A percentile compares a stretch with the other conserved stretches of the same genome.
Conservation (phyloP, 2,888 invertebrate species). For the Eilema sororculum region DNA sequence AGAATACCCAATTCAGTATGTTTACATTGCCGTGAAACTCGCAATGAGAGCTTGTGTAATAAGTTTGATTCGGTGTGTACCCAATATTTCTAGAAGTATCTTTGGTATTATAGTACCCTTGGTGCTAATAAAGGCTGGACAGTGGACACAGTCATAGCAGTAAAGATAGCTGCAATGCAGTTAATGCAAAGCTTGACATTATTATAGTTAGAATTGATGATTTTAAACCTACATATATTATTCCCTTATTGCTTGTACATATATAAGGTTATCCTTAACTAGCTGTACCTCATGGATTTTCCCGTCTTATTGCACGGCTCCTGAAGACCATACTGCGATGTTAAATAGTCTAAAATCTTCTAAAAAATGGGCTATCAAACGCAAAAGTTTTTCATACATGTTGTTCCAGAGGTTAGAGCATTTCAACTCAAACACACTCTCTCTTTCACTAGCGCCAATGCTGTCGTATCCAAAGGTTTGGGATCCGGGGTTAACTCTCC, state of each 20-base stretch:
- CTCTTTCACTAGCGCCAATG: too few relatives aligned
- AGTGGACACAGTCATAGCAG: constrained; percentile 51
- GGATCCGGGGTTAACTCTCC: too few relatives aligned
- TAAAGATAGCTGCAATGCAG: constrained; percentile 67
- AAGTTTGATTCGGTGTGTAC: neutral
- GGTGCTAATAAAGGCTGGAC: constrained; percentile 63
- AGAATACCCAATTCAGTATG: too few relatives aligned
- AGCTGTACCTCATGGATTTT: neutral
- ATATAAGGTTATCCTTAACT: neutral
- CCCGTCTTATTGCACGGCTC: constrained; percentile 41
- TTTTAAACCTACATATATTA: constrained; percentile 58
- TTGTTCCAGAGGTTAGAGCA: too few relatives aligned
- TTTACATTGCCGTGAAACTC: neutral
- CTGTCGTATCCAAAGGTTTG: too few relatives aligned
- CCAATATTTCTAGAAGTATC: neutral
- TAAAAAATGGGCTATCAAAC: too few relatives aligned
- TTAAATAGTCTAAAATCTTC: too few relatives aligned
- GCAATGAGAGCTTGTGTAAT: neutral
- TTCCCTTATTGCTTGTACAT: constrained; percentile 42
- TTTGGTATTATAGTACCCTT: constrained; percentile 53
- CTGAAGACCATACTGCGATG: too few relatives aligned
- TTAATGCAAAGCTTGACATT: constrained; percentile 68
- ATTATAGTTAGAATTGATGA: constrained; percentile 69
- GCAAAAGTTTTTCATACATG: too few relatives aligned
- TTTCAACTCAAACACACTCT: too few relatives aligned